Evolutionary conservation across 2,888 invertebrate genomes (phyloP).

Genomic region (Apoderus coryli): DNA sequence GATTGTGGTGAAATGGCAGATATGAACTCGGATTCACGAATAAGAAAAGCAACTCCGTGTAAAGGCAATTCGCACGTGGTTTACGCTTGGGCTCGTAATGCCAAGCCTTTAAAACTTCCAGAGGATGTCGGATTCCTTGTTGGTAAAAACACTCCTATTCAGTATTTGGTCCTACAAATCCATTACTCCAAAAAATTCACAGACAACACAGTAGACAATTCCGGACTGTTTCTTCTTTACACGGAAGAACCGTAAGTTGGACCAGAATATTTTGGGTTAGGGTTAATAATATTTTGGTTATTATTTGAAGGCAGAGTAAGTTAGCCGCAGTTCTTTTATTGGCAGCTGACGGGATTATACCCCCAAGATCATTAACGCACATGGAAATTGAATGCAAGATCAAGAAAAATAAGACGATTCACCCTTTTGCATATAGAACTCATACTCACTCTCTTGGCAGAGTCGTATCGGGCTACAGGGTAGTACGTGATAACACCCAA

Average conservation of each 20-base stretch:
- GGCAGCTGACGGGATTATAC: conserved; percentile 73
- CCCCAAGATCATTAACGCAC: conserved; percentile 52
- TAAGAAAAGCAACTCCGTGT: conserved; percentile 58
- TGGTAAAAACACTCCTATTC: conserved; percentile 65
- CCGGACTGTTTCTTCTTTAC: conserved; percentile 69
- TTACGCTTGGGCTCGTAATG: conserved; percentile 91
- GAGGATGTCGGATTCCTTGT: conserved; percentile 85
- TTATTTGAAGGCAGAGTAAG: conserved; percentile 54
- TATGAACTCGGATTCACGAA: conserved; percentile 30
- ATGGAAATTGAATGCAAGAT: conserved; percentile 87
- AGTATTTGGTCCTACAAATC: conserved; percentile 87
- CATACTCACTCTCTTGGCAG: conserved; percentile 82
- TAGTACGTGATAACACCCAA: conserved; percentile 39
- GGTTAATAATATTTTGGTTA: conserved; percentile 4
- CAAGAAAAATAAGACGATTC: conserved; percentile 63
- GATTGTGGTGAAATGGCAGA: conserved; percentile 87
- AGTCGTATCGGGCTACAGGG: conserved; percentile 71
- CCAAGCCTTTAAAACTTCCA: conserved; percentile 67
- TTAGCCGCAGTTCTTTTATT: conserved; percentile 83
- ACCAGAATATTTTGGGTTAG: conserved; percentile 9
- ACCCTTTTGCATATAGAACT: conserved; percentile 91
- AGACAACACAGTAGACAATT: conserved; percentile 66
- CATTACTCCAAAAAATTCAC: conserved; percentile 30
- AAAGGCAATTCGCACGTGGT: conserved; percentile 58
- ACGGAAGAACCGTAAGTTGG: conserved; percentile 52